Conservation (phyloP, 2,113 vertebrate species). For the Paradisaea rubra region DNA sequence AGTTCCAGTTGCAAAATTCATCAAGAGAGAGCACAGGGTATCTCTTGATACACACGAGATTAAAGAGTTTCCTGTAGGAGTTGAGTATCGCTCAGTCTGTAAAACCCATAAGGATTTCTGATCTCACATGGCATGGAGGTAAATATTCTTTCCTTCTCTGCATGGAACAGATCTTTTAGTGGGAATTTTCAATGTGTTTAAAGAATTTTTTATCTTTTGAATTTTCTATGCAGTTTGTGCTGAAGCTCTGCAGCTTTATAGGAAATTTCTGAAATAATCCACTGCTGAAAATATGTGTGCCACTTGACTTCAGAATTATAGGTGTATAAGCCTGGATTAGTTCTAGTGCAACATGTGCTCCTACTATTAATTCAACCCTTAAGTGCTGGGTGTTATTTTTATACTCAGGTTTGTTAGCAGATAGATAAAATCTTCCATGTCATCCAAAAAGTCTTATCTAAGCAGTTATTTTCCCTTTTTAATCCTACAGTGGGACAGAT, state of each 20-base stretch:
- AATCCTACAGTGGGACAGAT: background rate
- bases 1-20: background rate
- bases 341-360: background rate
- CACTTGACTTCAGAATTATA: background rate
- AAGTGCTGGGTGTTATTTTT: background rate
- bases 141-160: background rate
- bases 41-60: background rate
- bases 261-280: background rate
- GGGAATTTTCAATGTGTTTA: background rate
- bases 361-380: background rate
- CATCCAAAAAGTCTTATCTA: background rate
- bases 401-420: background rate
- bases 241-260: background rate
- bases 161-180: background rate
- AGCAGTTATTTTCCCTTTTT: constrained; percentile 6
- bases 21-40: background rate
- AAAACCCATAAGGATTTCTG: background rate
- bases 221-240: background rate
- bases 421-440: background rate
- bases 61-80: background rate
- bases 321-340: background rate
- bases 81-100: background rate
- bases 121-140: background rate
- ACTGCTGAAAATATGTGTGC: background rate
- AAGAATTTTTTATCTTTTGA: background rate